phyloP scores from a whole-genome alignment of 2,797 vertebrate species.

The Ptychobarbus kaznakovi region DNA sequence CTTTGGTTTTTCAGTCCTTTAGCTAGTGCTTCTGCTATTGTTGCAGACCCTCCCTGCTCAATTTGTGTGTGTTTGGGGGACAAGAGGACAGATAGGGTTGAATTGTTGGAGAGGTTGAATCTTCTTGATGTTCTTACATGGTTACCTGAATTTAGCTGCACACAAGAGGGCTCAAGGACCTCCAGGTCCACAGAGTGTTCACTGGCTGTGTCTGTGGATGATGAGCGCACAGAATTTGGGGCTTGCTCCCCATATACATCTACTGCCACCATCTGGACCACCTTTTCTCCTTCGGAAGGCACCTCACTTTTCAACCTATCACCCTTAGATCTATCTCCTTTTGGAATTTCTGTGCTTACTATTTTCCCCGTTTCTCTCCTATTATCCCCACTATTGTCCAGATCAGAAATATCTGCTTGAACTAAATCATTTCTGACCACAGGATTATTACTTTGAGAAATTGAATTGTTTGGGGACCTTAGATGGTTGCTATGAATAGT shows the following conservation, averaged over 20 bases:
- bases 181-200: constrained; percentile 84
- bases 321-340: constrained; percentile 23
- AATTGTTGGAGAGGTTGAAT: constrained; percentile 48
- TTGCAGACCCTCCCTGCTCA: constrained; percentile 60
- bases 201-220: constrained; percentile 88
- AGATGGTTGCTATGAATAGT: constrained; percentile 52
- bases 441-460: constrained; percentile 34
- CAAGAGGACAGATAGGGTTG: constrained; percentile 27
- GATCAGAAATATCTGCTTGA: constrained; percentile 29
- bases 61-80: constrained; percentile 60
- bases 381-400: constrained; percentile 14
- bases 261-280: constrained; percentile 62
- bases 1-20: constrained; percentile 87
- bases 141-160: constrained; percentile 62
- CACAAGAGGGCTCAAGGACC: constrained; percentile 68
- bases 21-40: constrained; percentile 76
- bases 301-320: constrained; percentile 38
- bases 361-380: constrained; percentile 36
- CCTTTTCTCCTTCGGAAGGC: constrained; percentile 60
- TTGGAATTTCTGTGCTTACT: constrained; percentile 47
- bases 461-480: constrained; percentile 25
- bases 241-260: constrained; percentile 68
- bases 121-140: constrained; percentile 52
- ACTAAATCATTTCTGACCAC: constrained; percentile 20
- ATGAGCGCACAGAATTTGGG: constrained; percentile 81